Base-by-base conservation (phyloP, 1,140 invertebrate genomes). In the Orchesella cincta region DNA sequence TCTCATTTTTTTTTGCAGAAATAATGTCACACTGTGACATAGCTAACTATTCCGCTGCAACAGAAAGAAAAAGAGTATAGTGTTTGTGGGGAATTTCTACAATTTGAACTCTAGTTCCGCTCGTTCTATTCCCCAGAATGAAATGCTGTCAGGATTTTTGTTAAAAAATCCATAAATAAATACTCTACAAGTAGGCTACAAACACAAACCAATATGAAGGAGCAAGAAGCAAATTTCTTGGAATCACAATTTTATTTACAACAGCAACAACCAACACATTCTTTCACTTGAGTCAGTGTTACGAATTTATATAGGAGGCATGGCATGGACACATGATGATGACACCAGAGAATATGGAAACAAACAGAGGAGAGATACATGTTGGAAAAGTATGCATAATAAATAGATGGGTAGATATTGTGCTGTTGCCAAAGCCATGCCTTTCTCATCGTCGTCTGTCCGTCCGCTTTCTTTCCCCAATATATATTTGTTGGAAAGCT, bases 401-500 rank as follows among this genome's bases (percentile, higher is more conserved):
- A 57, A 57, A 57, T 57, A 57, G 52, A 57, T 57, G 52, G 52
- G 23, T 57, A 57, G 23, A 57, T 5, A 18, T 14, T 14, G 5
- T 57, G 5, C 3, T 57, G 23, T 26, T 3, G 8, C 52, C n/a
- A 57, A 57, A 14, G 52, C 23, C 52, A 57, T 57, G 12, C 52
- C 8, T 57, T 8, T 57, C 23, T 23, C 39, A 18, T 57, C 52
- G 3, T 57, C 23, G 52, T 57, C 52, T 57, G 8, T n/a, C 23
- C 52, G 3, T 57, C 14, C 5, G 52, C n/a, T n/a, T 12, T 57
- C 23, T 57, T 57, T 12, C 14, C 3, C 8, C 52, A 57, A 57
- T 57, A 57, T 57, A n/a, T n/a, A n/a, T 57, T 14, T n/a, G 23
- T 14, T 14, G 8, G 8, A 57, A 57, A 73, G 35, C 78, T 79